Percentiles rank a stretch among this genome's conserved stretches.
Evolutionary conservation across 2,797 vertebrate species (phyloP).

Genomic region (Rhinatrema bivittatum): DNA sequence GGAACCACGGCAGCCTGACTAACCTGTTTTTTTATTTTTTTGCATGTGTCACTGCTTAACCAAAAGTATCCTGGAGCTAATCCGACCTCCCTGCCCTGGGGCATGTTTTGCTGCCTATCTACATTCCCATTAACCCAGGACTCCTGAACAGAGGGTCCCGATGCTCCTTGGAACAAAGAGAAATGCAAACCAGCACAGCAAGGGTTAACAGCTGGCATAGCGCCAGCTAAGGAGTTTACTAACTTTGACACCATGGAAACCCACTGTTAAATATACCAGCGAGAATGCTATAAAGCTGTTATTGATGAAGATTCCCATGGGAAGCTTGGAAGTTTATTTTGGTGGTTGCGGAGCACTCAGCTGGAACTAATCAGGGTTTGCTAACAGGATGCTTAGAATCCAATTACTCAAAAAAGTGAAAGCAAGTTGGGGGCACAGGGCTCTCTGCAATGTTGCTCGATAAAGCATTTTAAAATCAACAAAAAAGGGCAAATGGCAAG

Average conservation of each 20-base stretch:
- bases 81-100: too few relatives aligned
- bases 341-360: not conserved
- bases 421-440: not conserved
- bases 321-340: not conserved
- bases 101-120: too few relatives aligned
- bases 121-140: too few relatives aligned
- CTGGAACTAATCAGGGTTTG: slow-evolving; percentile 11
- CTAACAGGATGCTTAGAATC: slow-evolving; percentile 9
- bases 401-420: slow-evolving; percentile 6
- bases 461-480: too few relatives aligned
- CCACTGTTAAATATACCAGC: not conserved
- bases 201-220: slow-evolving; percentile 1
- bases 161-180: too few relatives aligned
- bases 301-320: slow-evolving; percentile 6
- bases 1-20: too few relatives aligned
- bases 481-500: too few relatives aligned
- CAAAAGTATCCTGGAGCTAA: too few relatives aligned
- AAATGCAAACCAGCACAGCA: not conserved
- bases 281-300: not conserved
- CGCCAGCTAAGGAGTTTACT: not conserved
- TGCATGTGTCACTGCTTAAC: too few relatives aligned
- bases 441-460: too few relatives aligned
- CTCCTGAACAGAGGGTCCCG: too few relatives aligned
- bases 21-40: too few relatives aligned
- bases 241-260: not conserved